These are phyloP conservation scores for Scomber scombrus DNA, from an alignment of 2,113 vertebrate genomes.

Conservation along the genomic window DNA sequence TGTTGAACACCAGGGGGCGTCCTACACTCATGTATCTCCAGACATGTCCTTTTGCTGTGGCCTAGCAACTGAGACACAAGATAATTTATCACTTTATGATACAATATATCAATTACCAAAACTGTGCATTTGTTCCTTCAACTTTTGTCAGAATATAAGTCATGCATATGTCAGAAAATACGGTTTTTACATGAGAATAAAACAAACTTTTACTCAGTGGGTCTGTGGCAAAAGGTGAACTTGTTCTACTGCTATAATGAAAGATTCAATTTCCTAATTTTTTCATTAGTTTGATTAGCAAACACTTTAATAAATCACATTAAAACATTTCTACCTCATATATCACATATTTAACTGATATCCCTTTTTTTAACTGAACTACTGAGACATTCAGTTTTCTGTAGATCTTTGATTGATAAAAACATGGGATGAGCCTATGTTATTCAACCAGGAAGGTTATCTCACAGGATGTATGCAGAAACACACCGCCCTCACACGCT, in stretches of 20 bases:
- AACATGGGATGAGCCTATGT: slow-evolving; percentile 22
- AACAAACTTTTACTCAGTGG: background rate
- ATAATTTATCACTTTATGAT: background rate
- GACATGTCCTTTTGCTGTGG: no score
- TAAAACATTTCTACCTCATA: no score
- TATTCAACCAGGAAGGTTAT: slow-evolving; percentile 57
- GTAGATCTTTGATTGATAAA: slow-evolving; percentile 6
- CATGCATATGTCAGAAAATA: background rate
- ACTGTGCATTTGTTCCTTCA: background rate
- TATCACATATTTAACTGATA: background rate
- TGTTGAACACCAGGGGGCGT: slow-evolving; percentile 26
- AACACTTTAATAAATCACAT: background rate
- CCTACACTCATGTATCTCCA: background rate
- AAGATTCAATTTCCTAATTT: background rate
- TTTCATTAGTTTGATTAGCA: background rate
- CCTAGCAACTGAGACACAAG: background rate
- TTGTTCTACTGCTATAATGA: background rate
- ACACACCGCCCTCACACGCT: slow-evolving; percentile 21
- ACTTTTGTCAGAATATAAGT: background rate
- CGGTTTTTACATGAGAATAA: background rate
- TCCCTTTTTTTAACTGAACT: background rate
- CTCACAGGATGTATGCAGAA: slow-evolving; percentile 54
- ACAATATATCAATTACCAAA: background rate
- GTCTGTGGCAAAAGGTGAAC: background rate
- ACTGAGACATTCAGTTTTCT: background rate